A percentile compares a stretch with the other conserved stretches of the same genome.
phyloP scores from a whole-genome alignment of 2,797 vertebrate species.

The Hippoglossus hippoglossus region DNA sequence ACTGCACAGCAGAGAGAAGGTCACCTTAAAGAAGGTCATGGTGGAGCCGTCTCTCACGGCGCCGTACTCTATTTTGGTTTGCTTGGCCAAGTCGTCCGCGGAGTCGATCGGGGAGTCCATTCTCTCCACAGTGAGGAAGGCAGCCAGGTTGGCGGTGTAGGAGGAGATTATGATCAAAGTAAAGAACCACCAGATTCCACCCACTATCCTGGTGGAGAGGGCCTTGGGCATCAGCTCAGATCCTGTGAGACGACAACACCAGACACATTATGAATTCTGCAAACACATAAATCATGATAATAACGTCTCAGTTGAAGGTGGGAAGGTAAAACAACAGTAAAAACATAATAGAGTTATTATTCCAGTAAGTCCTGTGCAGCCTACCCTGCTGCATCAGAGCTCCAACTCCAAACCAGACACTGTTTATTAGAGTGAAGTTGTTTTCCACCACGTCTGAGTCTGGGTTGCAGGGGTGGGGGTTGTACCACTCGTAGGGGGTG shows the following conservation, averaged over 20 bases:
- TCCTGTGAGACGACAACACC: conserved; percentile 80
- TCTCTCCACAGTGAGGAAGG: conserved; percentile 97
- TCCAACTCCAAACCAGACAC: conserved; percentile 98
- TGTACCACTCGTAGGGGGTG: conserved; percentile 99
- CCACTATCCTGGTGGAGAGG: conserved; percentile 97
- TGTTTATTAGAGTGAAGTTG: conserved; percentile 98
- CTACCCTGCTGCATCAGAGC: conserved; percentile 99
- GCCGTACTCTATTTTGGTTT: conserved; percentile 98
- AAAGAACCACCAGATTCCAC: conserved; percentile 99
- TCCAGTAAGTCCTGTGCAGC: neutral
- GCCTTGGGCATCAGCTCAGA: conserved; percentile 99
- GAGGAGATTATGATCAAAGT: conserved; percentile 99
- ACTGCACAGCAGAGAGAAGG: conserved; percentile 7
- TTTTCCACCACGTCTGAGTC: conserved; percentile 98
- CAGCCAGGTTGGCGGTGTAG: conserved; percentile 97
- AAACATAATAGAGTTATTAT: neutral
- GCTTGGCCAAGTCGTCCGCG: conserved; percentile 96
- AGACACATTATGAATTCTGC: neutral
- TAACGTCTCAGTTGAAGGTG: too few relatives aligned
- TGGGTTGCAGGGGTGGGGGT: conserved; percentile 97
- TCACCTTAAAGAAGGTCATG: conserved; percentile 99
- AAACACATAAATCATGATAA: neutral
- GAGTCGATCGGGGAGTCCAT: conserved; percentile 99
- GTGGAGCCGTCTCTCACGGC: conserved; percentile 96
- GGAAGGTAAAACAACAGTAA: neutral